These are phyloP conservation scores for Homalodisca vitripennis DNA, from an alignment of 1,140 invertebrate genomes.

Conservation along the genomic window DNA sequence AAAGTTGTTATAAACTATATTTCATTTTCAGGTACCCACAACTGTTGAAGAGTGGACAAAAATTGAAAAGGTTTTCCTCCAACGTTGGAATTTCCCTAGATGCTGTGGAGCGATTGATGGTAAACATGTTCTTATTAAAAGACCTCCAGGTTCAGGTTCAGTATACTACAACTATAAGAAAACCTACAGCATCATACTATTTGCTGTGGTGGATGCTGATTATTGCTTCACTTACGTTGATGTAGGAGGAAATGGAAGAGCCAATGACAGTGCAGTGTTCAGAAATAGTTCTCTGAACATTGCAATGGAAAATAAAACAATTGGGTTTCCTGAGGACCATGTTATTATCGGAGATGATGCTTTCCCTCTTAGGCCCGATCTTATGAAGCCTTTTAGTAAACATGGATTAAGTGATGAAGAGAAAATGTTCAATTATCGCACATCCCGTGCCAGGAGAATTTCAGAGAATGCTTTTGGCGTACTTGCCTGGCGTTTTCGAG, in stretches of 20 bases:
- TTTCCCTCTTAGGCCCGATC: slow-evolving; percentile 29
- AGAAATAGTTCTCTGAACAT: slow-evolving; percentile 23
- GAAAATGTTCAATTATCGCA: not conserved
- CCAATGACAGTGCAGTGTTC: slow-evolving; percentile 26
- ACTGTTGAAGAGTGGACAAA: slow-evolving; percentile 6
- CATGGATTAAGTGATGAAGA: slow-evolving; percentile 17
- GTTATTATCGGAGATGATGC: slow-evolving; percentile 35
- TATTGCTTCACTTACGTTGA: slow-evolving; percentile 2
- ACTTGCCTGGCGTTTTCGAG: slow-evolving; percentile 46
- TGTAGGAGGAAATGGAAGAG: slow-evolving; percentile 29
- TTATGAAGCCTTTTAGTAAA: slow-evolving; percentile 34
- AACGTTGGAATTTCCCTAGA: slow-evolving; percentile 4
- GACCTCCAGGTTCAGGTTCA: slow-evolving; percentile 7
- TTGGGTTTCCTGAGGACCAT: slow-evolving; percentile 21
- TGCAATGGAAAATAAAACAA: slow-evolving; percentile 32
- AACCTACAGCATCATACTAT: not conserved
- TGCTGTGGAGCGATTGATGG: slow-evolving; percentile 1
- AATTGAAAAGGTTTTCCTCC: not conserved
- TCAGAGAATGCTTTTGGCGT: slow-evolving; percentile 51
- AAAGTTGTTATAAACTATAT: not conserved
- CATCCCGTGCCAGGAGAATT: slow-evolving; percentile 39
- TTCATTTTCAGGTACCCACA: not conserved
- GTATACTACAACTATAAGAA: not conserved
- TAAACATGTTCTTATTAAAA: not conserved
- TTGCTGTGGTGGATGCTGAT: slow-evolving; percentile 5